These are phyloP conservation scores for Xenopus laevis DNA, from an alignment of 2,113 vertebrate species.

Conservation along the genomic window DNA sequence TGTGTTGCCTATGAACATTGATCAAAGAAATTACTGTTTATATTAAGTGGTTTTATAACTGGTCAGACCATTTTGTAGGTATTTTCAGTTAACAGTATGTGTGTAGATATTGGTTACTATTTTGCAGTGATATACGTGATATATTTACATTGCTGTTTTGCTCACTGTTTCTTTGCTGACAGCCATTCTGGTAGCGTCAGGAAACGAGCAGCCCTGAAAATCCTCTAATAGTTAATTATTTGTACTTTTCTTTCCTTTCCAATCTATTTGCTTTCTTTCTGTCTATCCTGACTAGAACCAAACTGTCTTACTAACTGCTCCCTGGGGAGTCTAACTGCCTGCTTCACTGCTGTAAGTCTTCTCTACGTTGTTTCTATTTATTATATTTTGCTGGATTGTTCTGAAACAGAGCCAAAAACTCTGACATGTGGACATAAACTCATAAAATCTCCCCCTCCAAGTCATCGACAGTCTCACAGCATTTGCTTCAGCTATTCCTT, in stretches of 20 bases:
- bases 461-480: neutral
- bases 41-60: too few relatives aligned
- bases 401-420: constrained; percentile 19
- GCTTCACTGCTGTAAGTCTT: constrained; percentile 94
- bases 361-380: constrained; percentile 56
- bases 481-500: constrained; percentile 4
- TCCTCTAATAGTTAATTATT: constrained; percentile 13
- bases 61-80: too few relatives aligned
- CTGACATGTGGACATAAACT: neutral
- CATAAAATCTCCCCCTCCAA: neutral
- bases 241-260: constrained; percentile 54
- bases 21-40: too few relatives aligned
- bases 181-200: constrained; percentile 5
- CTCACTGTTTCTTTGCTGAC: constrained; percentile 44
- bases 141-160: constrained; percentile 46
- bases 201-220: constrained; percentile 15
- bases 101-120: neutral
- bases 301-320: constrained; percentile 98
- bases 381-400: neutral
- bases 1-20: too few relatives aligned
- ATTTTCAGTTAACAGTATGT: neutral
- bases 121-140: neutral
- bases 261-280: constrained; percentile 77
- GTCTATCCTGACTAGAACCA: constrained; percentile 93
- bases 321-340: constrained; percentile 97